Evolutionary conservation across 2,113 vertebrate genomes (phyloP), one percentile per base, ranked within the genome.

Genomic region (Antechinus flavipes): DNA sequence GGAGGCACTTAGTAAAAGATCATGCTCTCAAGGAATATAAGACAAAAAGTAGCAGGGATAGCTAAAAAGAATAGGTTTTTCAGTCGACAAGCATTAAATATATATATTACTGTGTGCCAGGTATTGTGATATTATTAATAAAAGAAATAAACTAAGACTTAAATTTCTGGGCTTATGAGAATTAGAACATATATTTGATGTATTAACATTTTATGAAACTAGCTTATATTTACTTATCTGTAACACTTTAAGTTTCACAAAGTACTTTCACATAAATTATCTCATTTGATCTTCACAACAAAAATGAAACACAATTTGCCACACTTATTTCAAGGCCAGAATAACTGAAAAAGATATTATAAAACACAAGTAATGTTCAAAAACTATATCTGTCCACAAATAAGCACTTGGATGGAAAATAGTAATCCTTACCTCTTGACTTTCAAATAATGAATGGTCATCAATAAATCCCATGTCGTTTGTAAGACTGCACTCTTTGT

Each of bases 401-500:
- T 96, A 26, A 54, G 54, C 54, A 91, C 8, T 95, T 95, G 54
- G 53, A 96, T 52, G 94, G 42, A 94, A 54, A 35, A 9, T 95
- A 0, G 93, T 16, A 89, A 92, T 96, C 94, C 97, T 99, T 98
- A 99, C 99, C 99, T 99, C 99, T 94, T 98, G 97, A 89, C 97
- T 99, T 98, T 99, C 99, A 97, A 99, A 99, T 55, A 99, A 97
- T 2, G 99, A 99, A 94, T 99, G 98, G 98, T 99, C 99, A 94
- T 99, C 98, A 1, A 97, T 96, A 58, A 99, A 99, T 76, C 98
- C 96, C 22, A 50, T n/a, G 26, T 98, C 98, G 91, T 90, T 97
- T 1, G 11, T 95, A 95, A 98, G 91, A 14, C 95, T 98, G 97
- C 98, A 91, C 8, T 99, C 99, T 93, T 98, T 99, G 35, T 99